phyloP scores from a whole-genome alignment of 30 jellyfish, hydroid and myxozoan species.

The Mastigias papua region DNA sequence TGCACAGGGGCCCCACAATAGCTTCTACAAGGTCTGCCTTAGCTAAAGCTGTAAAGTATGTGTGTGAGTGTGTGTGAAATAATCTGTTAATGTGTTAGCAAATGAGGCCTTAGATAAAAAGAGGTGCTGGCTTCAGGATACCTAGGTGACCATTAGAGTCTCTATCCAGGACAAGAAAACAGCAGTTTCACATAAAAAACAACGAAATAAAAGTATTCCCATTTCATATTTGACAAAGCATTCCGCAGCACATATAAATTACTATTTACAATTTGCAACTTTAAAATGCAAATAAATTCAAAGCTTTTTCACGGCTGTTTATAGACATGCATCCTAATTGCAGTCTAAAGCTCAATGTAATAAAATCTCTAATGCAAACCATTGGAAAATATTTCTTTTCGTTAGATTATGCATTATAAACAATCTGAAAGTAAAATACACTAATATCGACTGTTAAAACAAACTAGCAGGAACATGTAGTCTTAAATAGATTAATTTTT shows the following conservation, averaged over 20 bases:
- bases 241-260: conserved; percentile 5
- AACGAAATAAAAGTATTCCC: background rate
- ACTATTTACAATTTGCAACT: conserved; percentile 3
- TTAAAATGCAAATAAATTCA: background rate
- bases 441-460: background rate
- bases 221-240: background rate
- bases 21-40: too few relatives aligned
- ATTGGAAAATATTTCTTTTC: background rate
- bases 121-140: too few relatives aligned
- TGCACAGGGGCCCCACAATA: too few relatives aligned
- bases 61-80: too few relatives aligned
- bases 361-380: background rate
- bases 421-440: background rate
- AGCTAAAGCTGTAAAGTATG: too few relatives aligned
- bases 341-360: background rate
- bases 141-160: too few relatives aligned
- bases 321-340: background rate
- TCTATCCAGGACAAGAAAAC: background rate
- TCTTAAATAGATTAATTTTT: too few relatives aligned
- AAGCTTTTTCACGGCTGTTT: background rate
- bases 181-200: background rate
- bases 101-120: too few relatives aligned
- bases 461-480: background rate
- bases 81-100: too few relatives aligned
- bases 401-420: background rate